Base-by-base conservation (phyloP, 2,888 invertebrate species). In the Lottia gigantea region DNA sequence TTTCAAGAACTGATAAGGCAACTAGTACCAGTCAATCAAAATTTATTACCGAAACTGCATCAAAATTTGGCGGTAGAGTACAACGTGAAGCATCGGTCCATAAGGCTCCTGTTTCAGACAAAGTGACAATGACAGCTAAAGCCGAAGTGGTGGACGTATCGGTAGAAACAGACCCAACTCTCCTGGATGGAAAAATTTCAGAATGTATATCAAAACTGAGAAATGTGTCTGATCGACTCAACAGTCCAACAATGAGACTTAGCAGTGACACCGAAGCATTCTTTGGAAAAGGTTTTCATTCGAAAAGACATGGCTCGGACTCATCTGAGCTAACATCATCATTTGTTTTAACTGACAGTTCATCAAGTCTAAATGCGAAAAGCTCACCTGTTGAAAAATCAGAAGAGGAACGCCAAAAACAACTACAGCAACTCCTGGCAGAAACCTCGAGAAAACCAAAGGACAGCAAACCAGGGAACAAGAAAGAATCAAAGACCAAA, bases 151-250 rank as follows among this genome's bases (percentile, higher is more conserved):
- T 71, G 40, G 82, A 84, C 64, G 76, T 79, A 6, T 74, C 76
- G 15, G 79, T 82, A 6, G 78, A 79, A 55, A 84, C 84, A 2
- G 84, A 84, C 47, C 68, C 76, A 12, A 68, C 80, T 0, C 46
- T 76, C 8, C 67, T 83, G 64, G 84, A 84, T 26, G 85, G 83
- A 15, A 83, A 82, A 75, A 85, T 88, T 78, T 84, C 85, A 0
- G 83, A 83, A 16, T 88, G 87, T 72, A 88, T 88, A 64, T 83
- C 82, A 31, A 87, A 86, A 75, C 74, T 88, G 46, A 80, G 81
- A 66, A 85, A 81, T 66, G 87, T 88, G 3, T 82, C 85, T 0
- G 84, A 87, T 64, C 73, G 85, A 66, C 75, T 87, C 16, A 81
- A 85, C 71, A 84, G 84, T 69, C 85, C 85, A 16, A 84, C 85